Evolutionary conservation across 2,888 invertebrate species (phyloP), one percentile per base, ranked within the genome.

Genomic region (Cheilosia soror): DNA sequence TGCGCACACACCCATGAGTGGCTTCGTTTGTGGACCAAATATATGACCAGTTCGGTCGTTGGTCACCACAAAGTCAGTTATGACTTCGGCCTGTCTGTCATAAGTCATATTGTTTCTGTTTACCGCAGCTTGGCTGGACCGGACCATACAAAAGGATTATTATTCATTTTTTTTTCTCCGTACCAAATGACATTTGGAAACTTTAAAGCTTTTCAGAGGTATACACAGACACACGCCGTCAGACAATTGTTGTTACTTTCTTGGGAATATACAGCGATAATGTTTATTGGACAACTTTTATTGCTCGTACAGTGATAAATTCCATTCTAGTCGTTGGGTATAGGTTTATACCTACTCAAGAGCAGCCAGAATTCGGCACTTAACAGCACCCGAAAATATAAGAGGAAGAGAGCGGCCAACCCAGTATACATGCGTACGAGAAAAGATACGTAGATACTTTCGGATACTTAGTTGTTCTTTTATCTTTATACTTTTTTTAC

Each of bases 241-340:
- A 65, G 42, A 49, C 9, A 73, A 78, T 84, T 75, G 69, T 62
- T 62, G 55, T 5, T 57, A 51, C 51, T 40, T 63, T 75, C 47
- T 72, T 20, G 33, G 37, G 66, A 75, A 49, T 68, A 71, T 66
- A 75, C 68, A 72, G 72, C 69, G 85, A 83, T 87, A 88, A 88
- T 87, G 88, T 88, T 88, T 88, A 88, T 88, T 88, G 88, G 88
- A 88, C 88, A 88, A 87, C 86, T 87, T 88, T 88, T 88, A 88
- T 87, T 87, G 87, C 78, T 76, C 72, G 83, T 79, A 76, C 80
- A 79, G 87, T 79, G 86, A 87, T 88, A 88, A 88, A 88, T 88
- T 88, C 78, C 53, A 71, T 81, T 76, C 85, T 81, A 80, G 75
- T 80, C 84, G 75, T 69, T 75, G 66, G 71, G 65, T 76, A 62